Base-by-base conservation (phyloP, 2,113 vertebrate species). In the Morone chrysops region DNA sequence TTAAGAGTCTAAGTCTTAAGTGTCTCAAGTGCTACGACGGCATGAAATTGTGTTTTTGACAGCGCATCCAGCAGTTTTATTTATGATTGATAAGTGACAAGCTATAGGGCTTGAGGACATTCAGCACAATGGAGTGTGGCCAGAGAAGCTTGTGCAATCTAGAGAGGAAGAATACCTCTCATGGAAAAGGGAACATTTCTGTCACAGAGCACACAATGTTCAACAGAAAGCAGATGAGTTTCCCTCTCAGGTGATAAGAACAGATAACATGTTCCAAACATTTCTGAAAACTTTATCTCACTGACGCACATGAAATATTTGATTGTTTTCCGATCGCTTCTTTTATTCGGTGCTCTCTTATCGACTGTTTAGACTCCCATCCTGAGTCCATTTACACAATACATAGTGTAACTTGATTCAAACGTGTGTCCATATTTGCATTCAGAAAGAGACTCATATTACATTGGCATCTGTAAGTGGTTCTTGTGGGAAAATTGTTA, bases 401-500 rank as follows among this genome's bases (percentile, higher is more conserved):
- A 61, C 47, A 83, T 61, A 71, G 60, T n/a, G 4, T 40, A 12
- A 36, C 40, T n/a, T 10, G 31, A 45, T 79, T 75, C 53, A 75
- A 22, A 78, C 13, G 41, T 60, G 43, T 65, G 67, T 73, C 83
- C 84, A 66, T 91, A 85, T 92, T 86, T 81, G 88, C 82, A 78
- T 78, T 77, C 36, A 38, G 12, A 68, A 36, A 69, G 53, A 84
- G 62, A 51, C 45, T 60, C 17, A 13, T 20, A 18, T 89, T 83
- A 80, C 76, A 75, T 76, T 73, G 17, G 31, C 31, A 41, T 69
- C 72, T 78, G 54, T 38, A 80, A 70, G 63, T 5, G 5, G 40
- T 47, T 90, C 75, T 77, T 80, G 82, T 89, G 84, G 65, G 90
- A 88, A 88, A 79, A 86, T 67, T 70, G 67, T 75, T 68, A 17